Evolutionary conservation across 2,113 vertebrate species (phyloP), one percentile per base, ranked within the genome.

Genomic region (Petrocephalus microphthalmus): DNA sequence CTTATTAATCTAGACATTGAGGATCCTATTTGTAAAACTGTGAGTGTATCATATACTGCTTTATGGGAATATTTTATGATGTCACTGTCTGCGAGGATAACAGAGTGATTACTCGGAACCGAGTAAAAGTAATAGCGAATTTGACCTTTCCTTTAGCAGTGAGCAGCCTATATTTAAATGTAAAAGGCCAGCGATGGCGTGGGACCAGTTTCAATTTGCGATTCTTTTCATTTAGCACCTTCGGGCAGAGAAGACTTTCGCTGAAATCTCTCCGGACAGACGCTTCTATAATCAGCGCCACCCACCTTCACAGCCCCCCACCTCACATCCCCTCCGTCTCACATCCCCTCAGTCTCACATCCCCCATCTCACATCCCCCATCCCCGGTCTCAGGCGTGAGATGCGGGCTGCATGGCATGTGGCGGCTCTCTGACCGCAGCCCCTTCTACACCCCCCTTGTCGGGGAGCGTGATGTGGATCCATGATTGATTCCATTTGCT

Each of bases 281-380:
- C 37, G 47, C 71, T 88, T 87, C 51, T 86, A 52, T 86, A 86
- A 86, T 86, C 51, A 87, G 37, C 22, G 51, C 2, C 7, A 42
- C 45, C 60, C 42, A 49, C 81, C 45, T 83, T 49, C 8, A 47
- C 37, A 47, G 20, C 42, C 53, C 47, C 52, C 84, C 33, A 3
- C 29, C 29, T 2, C 42, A 42, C 42, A 42, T n/a, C n/a, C n/a
- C n/a, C n/a, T n/a, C n/a, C n/a, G n/a, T n/a, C n/a, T n/a, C n/a
- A n/a, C n/a, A n/a, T n/a, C n/a, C n/a, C n/a, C n/a, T n/a, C n/a
- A n/a, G n/a, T n/a, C n/a, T n/a, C n/a, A n/a, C n/a, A n/a, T n/a
- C n/a, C n/a, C n/a, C n/a, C n/a, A n/a, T n/a, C n/a, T n/a, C n/a
- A n/a, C n/a, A n/a, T n/a, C n/a, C n/a, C n/a, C n/a, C n/a, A n/a